Percentiles rank a stretch among this genome's conserved stretches.
Conservation (phyloP, 1,140 invertebrate species). For the Tenebrio molitor region DNA sequence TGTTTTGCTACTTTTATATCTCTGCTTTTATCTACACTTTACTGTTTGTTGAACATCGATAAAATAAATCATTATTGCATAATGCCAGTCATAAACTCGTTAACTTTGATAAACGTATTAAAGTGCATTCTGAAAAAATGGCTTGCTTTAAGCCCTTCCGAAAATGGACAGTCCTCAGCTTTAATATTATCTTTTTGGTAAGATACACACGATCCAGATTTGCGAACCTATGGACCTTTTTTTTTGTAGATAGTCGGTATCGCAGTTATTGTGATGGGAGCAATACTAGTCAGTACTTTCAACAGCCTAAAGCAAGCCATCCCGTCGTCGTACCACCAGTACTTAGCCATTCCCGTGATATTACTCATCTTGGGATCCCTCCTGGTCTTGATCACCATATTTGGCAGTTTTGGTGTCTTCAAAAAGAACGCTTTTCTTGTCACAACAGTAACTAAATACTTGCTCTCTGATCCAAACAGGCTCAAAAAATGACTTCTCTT, state of each 20-base stretch:
- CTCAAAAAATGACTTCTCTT: too few species aligned
- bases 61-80: too few species aligned
- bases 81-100: too few species aligned
- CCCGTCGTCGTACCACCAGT: neutral
- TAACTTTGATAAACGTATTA: too few species aligned
- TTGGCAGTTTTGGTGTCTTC: neutral
- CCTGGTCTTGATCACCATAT: neutral
- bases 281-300: neutral
- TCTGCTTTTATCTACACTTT: too few species aligned
- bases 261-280: neutral
- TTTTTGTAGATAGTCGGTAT: neutral
- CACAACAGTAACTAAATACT: neutral
- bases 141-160: neutral
- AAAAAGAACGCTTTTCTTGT: neutral
- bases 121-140: neutral
- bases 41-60: too few species aligned
- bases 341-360: neutral
- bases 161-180: constrained; percentile 7
- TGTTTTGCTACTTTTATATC: too few species aligned
- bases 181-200: constrained; percentile 21
- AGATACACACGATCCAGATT: neutral
- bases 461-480: too few species aligned
- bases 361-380: neutral
- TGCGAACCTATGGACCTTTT: neutral
- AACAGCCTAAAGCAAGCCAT: neutral